Evolutionary conservation across 2,797 vertebrate genomes (phyloP).

Genomic region (Pelobates cultripes): DNA sequence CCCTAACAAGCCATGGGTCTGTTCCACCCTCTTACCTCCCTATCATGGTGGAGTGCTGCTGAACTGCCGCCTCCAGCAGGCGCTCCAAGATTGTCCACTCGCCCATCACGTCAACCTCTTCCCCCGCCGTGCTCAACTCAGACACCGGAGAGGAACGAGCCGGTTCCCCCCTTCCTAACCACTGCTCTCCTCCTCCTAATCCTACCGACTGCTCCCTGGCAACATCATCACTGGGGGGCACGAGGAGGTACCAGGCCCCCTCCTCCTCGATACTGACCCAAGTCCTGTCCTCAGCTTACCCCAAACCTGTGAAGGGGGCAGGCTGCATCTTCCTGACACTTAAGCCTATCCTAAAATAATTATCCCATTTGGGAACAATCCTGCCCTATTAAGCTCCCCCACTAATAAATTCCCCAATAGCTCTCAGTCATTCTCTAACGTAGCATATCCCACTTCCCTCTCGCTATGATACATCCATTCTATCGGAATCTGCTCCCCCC

Average conservation of each 20-base stretch:
- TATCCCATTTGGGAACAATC: too few relatives aligned
- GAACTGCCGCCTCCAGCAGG: conserved; percentile 88
- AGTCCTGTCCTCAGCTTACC: conserved; percentile 24
- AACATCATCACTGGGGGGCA: conserved; percentile 7
- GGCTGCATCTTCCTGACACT: background rate
- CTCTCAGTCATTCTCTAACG: background rate
- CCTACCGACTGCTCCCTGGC: conserved; percentile 15
- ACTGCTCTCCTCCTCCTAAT: background rate
- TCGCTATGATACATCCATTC: too few relatives aligned
- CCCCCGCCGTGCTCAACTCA: conserved; percentile 50
- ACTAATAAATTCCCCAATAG: background rate
- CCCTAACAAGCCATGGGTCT: background rate
- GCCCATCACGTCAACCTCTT: conserved; percentile 72
- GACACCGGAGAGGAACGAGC: conserved; percentile 25
- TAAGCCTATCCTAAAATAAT: too few relatives aligned
- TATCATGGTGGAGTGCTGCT: conserved; percentile 92
- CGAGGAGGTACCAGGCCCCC: conserved; percentile 11
- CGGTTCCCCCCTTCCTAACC: conserved; percentile 26
- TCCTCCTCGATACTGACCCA: conserved; percentile 3
- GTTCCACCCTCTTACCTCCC: conserved; percentile 54
- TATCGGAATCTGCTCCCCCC: background rate
- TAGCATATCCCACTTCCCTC: too few relatives aligned
- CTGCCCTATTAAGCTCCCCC: background rate
- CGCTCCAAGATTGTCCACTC: conserved; percentile 90
- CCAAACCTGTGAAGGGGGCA: conserved; percentile 7